Conservation (phyloP, 2,888 invertebrate genomes). For the Blastobasis adustella region DNA sequence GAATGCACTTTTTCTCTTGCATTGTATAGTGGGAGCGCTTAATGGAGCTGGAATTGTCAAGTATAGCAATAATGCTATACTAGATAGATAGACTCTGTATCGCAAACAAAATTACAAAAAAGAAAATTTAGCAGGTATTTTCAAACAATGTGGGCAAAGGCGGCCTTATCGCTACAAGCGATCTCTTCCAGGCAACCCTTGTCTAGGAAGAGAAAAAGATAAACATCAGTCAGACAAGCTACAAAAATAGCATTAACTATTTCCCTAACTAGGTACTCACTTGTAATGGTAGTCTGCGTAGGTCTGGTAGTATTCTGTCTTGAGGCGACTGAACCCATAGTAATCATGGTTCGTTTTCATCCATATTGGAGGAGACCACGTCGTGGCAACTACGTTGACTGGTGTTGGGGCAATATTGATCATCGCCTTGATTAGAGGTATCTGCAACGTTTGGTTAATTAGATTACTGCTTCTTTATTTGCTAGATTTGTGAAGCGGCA, state of each 20-base stretch:
- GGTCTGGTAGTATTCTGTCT: constrained; percentile 77
- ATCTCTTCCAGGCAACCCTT: too few relatives aligned
- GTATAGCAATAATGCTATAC: not conserved
- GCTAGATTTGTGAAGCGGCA: too few relatives aligned
- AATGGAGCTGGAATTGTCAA: not conserved
- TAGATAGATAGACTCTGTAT: too few relatives aligned
- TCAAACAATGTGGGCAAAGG: too few relatives aligned
- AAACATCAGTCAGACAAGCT: too few relatives aligned
- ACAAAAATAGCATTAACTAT: too few relatives aligned
- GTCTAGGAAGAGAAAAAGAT: too few relatives aligned
- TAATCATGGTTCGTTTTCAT: constrained; percentile 76
- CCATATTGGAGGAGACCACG: constrained; percentile 80
- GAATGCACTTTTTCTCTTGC: not conserved
- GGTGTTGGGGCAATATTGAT: constrained; percentile 33
- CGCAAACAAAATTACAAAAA: too few relatives aligned
- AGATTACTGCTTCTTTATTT: too few relatives aligned
- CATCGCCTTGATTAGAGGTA: constrained; percentile 62
- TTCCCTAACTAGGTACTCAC: constrained; percentile 28
- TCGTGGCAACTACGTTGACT: constrained; percentile 58
- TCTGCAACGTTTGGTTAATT: constrained; percentile 28
- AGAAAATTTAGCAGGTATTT: too few relatives aligned
- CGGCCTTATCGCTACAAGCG: too few relatives aligned
- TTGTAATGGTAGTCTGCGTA: constrained; percentile 87
- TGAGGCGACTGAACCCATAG: constrained; percentile 61
- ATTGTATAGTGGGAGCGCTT: not conserved